Percentiles rank a stretch among this genome's conserved stretches.
These are phyloP conservation scores for Lepas anatifera DNA, from an alignment of 2,888 invertebrate genomes.

Conservation along the genomic window DNA sequence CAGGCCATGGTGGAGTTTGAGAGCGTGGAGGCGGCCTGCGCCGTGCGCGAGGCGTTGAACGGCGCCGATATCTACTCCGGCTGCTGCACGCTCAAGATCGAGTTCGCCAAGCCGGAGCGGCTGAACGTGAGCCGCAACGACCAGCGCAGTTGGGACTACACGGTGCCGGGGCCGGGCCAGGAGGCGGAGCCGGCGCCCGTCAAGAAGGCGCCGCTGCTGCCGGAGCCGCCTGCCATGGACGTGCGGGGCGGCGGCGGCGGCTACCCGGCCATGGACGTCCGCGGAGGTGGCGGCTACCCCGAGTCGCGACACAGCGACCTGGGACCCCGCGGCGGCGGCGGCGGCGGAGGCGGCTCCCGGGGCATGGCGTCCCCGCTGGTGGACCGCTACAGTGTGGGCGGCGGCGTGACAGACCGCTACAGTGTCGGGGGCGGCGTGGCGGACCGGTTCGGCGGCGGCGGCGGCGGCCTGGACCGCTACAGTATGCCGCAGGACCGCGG, in stretches of 20 bases:
- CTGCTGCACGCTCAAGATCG: constrained; percentile 14
- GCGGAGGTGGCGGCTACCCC: not conserved
- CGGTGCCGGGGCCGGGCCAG: not conserved
- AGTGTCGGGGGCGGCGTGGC: not conserved
- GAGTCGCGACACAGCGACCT: not conserved
- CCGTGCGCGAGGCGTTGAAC: constrained; percentile 7
- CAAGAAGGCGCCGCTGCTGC: constrained; percentile 13
- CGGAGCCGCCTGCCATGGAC: not conserved
- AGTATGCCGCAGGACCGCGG: no score
- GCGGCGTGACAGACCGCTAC: not conserved
- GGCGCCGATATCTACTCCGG: constrained; percentile 16
- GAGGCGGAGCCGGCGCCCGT: constrained; percentile 1
- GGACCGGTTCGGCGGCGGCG: not conserved
- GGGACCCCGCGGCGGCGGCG: not conserved
- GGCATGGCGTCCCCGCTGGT: no score
- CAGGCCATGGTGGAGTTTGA: constrained; percentile 89
- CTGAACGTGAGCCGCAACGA: constrained; percentile 14
- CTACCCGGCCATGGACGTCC: not conserved
- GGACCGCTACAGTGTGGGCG: no score
- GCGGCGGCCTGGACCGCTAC: not conserved
- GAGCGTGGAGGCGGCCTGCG: constrained; percentile 12
- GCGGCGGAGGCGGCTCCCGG: not conserved
- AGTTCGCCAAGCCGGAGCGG: constrained; percentile 13
- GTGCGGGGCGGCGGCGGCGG: no score
- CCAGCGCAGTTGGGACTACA: constrained; percentile 12